phyloP scores from a whole-genome alignment of 2,113 vertebrate species.

The Vicugna pacos region DNA sequence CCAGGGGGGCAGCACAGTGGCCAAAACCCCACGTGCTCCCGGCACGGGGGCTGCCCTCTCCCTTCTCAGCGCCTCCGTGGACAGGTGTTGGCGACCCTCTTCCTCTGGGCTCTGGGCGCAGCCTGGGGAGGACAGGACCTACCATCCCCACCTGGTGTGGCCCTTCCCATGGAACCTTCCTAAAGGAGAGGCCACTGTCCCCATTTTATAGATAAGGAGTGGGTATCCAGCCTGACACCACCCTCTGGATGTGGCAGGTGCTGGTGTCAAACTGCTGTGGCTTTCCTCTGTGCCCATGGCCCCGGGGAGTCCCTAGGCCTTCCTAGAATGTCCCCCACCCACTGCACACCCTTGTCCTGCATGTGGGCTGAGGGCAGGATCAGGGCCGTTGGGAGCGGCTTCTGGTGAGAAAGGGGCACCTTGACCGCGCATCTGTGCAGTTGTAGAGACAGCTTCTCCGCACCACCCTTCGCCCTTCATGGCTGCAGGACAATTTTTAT shows the following conservation, averaged over 20 bases:
- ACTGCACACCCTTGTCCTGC: not conserved
- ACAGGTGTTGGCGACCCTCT: not conserved
- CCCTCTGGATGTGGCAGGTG: not conserved
- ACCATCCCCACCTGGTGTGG: not conserved
- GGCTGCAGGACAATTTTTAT: not conserved
- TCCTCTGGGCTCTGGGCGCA: not conserved
- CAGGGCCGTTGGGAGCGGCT: not conserved
- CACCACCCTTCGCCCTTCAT: accelerated
- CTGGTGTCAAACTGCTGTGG: not conserved
- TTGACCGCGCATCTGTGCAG: not conserved
- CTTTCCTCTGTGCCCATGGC: not conserved
- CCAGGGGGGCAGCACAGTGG: not conserved
- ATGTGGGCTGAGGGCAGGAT: not conserved
- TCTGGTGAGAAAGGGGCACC: not conserved
- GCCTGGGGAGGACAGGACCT: not conserved
- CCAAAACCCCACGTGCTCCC: not conserved
- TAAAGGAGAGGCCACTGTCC: not conserved
- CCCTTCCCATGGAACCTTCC: not conserved
- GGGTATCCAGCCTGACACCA: not conserved
- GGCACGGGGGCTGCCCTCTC: not conserved
- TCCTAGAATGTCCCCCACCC: too few species aligned
- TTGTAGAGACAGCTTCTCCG: not conserved
- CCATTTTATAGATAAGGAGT: not conserved
- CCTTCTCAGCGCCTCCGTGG: not conserved
- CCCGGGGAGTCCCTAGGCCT: not conserved